These are phyloP conservation scores for Oscheius sp. DNA, from an alignment of 2,888 invertebrate genomes.

Conservation along the genomic window DNA sequence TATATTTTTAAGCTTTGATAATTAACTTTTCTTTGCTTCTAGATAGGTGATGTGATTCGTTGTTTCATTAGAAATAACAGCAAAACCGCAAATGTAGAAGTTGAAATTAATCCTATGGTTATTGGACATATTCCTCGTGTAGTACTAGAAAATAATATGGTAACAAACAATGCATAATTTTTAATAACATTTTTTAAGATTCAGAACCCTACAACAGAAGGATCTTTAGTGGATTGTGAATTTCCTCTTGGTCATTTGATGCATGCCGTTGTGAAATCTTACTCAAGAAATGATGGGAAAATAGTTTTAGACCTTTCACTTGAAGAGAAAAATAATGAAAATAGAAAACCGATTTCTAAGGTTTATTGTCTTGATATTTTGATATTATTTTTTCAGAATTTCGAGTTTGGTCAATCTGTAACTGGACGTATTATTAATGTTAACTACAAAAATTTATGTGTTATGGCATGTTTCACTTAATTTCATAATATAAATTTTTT, in stretches of 20 bases:
- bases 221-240: not conserved
- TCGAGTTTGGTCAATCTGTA: not conserved
- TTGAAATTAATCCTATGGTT: constrained; percentile 40
- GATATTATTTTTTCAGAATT: constrained; percentile 1
- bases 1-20: not conserved
- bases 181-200: not conserved
- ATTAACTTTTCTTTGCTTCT: not conserved
- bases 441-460: not conserved
- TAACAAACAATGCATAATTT: not conserved
- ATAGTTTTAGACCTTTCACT: not conserved
- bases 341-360: not conserved
- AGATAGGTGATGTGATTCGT: constrained; percentile 34
- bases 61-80: constrained; percentile 35
- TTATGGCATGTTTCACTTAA: not conserved
- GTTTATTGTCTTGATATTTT: not conserved
- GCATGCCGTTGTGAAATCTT: not conserved
- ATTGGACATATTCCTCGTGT: constrained; percentile 37
- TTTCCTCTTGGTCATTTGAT: not conserved
- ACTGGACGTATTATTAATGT: constrained; percentile 18
- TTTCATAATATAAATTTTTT: not conserved
- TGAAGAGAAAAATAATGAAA: not conserved
- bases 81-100: constrained; percentile 23
- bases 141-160: constrained; percentile 17
- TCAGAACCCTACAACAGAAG: not conserved
- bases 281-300: not conserved